Conservation (phyloP, 2,113 vertebrate genomes). For the Hymenochirus boettgeri region DNA sequence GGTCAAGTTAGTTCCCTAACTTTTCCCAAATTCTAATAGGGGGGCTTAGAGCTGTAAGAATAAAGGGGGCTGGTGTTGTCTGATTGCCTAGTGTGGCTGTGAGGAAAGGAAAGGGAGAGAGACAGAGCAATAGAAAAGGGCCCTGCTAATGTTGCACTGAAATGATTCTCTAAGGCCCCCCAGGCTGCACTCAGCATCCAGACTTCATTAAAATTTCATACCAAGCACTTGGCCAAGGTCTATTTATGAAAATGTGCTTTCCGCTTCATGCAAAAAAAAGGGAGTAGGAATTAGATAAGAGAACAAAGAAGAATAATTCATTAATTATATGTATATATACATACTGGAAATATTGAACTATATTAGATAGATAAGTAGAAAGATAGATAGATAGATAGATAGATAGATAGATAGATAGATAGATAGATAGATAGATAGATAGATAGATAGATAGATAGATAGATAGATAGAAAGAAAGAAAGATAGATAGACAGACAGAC, state of each 20-base stretch:
- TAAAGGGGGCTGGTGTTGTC: constrained; percentile 12
- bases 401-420: too few species aligned
- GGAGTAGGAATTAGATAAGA: constrained; percentile 61
- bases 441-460: too few species aligned
- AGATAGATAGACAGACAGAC: too few species aligned
- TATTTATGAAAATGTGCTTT: constrained; percentile 96
- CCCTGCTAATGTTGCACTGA: constrained; percentile 80
- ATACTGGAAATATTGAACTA: not conserved
- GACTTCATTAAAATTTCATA: constrained; percentile 93
- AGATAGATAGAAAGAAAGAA: too few species aligned
- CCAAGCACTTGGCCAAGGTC: constrained; percentile 87
- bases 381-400: too few species aligned
- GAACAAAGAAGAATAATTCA: constrained; percentile 54
- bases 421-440: too few species aligned
- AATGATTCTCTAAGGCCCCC: constrained; percentile 77
- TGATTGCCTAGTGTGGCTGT: constrained; percentile 30
- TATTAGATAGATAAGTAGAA: too few species aligned
- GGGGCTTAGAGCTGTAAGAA: constrained; percentile 9
- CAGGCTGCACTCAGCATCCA: constrained; percentile 86
- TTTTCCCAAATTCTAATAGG: constrained; percentile 18
- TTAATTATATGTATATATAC: constrained; percentile 20
- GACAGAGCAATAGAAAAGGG: constrained; percentile 47
- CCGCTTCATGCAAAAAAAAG: constrained; percentile 67
- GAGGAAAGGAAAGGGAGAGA: constrained; percentile 41
- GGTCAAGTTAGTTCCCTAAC: not conserved